Evolutionary conservation across 2,888 invertebrate genomes (phyloP).

Genomic region (Julus scandinavius): DNA sequence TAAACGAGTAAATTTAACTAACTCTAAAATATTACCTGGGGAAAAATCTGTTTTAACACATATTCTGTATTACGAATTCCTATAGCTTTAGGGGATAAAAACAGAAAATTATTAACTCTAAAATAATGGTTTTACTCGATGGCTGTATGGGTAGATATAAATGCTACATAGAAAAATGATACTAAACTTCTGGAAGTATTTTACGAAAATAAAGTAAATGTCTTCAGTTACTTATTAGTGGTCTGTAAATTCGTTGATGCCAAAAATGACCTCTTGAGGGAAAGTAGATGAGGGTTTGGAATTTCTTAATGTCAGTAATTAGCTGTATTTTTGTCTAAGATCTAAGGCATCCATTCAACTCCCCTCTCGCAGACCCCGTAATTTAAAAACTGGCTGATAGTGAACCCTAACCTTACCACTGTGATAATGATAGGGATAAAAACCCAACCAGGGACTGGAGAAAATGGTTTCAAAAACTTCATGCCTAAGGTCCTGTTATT

Average conservation of each 20-base stretch:
- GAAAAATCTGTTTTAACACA: too few species aligned
- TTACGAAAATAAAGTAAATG: too few species aligned
- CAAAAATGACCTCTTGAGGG: neutral
- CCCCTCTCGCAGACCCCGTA: neutral
- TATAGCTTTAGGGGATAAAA: too few species aligned
- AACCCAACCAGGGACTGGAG: neutral
- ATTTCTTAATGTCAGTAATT: neutral
- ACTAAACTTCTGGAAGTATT: too few species aligned
- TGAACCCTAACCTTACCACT: neutral
- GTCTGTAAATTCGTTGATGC: neutral
- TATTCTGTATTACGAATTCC: too few species aligned
- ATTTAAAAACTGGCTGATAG: neutral
- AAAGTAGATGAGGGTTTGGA: neutral
- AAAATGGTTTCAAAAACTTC: neutral
- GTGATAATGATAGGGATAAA: neutral
- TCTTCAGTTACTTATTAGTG: too few species aligned
- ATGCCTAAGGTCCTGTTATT: neutral
- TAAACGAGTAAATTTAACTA: too few species aligned
- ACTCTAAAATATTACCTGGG: too few species aligned
- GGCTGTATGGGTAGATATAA: too few species aligned
- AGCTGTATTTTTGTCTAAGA: neutral
- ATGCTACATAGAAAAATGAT: too few species aligned
- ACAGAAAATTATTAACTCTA: too few species aligned
- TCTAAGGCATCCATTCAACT: neutral
- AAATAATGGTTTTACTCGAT: too few species aligned